Conservation (phyloP, 1,140 invertebrate species). For the Oreohelix idahoensis region DNA sequence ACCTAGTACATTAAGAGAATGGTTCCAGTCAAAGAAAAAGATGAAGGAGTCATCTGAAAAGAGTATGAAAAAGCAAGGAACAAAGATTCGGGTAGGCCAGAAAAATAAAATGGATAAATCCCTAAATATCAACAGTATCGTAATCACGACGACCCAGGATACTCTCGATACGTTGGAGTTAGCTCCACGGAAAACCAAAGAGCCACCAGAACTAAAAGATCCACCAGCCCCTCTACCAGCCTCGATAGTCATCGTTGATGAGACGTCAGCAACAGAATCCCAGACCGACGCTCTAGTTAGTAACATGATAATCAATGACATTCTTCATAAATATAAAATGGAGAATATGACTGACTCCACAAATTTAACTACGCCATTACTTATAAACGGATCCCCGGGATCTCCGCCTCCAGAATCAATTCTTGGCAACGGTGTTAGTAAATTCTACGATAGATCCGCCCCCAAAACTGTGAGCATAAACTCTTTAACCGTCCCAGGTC, state of each 20-base stretch:
- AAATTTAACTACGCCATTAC: conserved; percentile 7
- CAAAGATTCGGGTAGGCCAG: not conserved
- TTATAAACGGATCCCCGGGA: not conserved
- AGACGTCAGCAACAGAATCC: not conserved
- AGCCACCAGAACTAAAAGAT: not conserved
- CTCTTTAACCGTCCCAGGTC: conserved; percentile 38
- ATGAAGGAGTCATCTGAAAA: not conserved
- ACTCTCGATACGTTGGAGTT: not conserved
- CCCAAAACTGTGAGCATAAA: conserved; percentile 44
- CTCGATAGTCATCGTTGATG: conserved; percentile 11
- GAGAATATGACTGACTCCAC: not conserved
- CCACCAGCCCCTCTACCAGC: not conserved
- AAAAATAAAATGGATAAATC: not conserved
- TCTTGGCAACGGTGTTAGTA: not conserved
- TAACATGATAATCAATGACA: not conserved
- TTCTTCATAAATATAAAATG: not conserved
- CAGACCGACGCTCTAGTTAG: not conserved
- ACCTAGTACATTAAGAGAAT: not conserved
- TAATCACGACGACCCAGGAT: not conserved
- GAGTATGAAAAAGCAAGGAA: not conserved
- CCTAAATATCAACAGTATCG: not conserved
- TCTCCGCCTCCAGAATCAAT: not conserved
- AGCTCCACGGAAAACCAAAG: not conserved
- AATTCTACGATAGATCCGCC: not conserved
- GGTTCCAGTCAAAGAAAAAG: not conserved